Evolutionary conservation across 1,140 invertebrate genomes (phyloP).

Genomic region (Ostrea edulis): DNA sequence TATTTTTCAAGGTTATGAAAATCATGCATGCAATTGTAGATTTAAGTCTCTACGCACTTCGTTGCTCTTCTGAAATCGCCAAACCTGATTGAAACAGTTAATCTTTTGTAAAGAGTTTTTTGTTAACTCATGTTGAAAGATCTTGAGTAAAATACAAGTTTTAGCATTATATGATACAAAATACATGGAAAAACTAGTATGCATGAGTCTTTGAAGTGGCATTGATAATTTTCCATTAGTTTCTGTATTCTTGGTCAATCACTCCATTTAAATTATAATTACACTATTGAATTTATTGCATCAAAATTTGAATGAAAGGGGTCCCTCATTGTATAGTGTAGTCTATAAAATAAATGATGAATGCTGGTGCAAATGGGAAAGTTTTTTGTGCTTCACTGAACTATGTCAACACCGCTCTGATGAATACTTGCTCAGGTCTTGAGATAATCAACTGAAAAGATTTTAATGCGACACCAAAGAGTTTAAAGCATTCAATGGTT

Average conservation of each 20-base stretch:
- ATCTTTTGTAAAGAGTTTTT: no score
- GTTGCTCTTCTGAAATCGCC: no score
- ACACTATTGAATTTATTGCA: neutral
- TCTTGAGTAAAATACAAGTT: no score
- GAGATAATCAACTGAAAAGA: neutral
- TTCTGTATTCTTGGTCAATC: neutral
- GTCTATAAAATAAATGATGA: slow-evolving; percentile 20
- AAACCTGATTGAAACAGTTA: no score
- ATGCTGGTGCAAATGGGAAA: slow-evolving; percentile 10
- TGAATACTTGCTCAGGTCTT: neutral
- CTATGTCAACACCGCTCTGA: slow-evolving; percentile 9
- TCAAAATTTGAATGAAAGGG: neutral
- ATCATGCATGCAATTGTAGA: slow-evolving; percentile 1
- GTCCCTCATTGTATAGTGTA: neutral
- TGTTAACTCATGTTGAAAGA: no score
- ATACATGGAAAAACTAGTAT: neutral
- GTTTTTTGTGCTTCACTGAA: slow-evolving; percentile 12
- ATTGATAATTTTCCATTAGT: neutral
- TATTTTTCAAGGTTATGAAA: slow-evolving; percentile 31
- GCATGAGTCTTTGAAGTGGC: neutral
- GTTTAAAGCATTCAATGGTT: slow-evolving; percentile 3
- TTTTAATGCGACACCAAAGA: slow-evolving; percentile 15
- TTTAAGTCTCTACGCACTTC: neutral
- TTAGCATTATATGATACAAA: neutral
- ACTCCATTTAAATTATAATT: neutral